Evolutionary conservation across 2,888 invertebrate species (phyloP).

Genomic region (Mylabris sibirica): DNA sequence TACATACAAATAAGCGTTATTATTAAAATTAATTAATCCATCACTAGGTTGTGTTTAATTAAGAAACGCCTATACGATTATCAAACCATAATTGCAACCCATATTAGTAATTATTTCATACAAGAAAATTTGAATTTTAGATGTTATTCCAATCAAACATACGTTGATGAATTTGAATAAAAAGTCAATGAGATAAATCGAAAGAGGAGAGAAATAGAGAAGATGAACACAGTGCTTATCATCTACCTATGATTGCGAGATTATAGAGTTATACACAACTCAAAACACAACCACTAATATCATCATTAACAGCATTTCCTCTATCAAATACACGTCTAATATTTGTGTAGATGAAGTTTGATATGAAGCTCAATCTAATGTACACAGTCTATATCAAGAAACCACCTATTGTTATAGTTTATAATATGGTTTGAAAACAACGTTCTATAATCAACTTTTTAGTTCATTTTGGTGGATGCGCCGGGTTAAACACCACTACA

Average conservation of each 20-base stretch:
- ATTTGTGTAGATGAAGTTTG: too few species aligned
- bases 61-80: background rate
- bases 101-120: background rate
- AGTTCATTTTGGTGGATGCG: constrained; percentile 4
- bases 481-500: background rate
- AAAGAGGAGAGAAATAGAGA: background rate
- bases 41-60: background rate
- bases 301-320: background rate
- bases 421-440: too few species aligned
- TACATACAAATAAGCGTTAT: background rate
- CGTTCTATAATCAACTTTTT: background rate
- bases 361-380: too few species aligned
- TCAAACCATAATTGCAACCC: background rate
- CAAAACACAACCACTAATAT: too few species aligned
- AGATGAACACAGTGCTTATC: background rate
- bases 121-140: background rate
- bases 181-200: background rate
- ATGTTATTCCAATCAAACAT: background rate
- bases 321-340: background rate
- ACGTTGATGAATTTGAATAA: background rate
- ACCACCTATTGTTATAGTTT: too few species aligned
- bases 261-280: too few species aligned
- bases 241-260: too few species aligned
- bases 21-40: background rate
- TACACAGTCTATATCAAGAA: too few species aligned